Conservation (phyloP, 2,113 vertebrate genomes). For the Sinocyclocheilus rhinocerous region DNA sequence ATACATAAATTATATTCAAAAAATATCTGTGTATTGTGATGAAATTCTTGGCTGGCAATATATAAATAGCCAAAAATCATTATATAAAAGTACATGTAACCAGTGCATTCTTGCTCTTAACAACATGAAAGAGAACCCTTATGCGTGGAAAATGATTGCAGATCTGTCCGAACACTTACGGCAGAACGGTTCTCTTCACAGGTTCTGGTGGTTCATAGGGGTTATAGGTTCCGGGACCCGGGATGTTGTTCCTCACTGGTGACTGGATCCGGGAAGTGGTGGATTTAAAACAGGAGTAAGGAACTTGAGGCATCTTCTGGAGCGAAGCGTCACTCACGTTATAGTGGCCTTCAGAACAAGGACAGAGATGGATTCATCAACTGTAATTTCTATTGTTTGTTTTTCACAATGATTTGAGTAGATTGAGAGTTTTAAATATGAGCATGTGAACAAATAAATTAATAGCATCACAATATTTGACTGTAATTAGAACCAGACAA, state of each 20-base stretch:
- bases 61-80: neutral
- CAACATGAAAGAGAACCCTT: neutral
- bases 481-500: neutral
- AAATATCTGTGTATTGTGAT: neutral
- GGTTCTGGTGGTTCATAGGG: slow-evolving; percentile 60
- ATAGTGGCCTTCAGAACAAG: slow-evolving; percentile 74
- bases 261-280: slow-evolving; percentile 62
- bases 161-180: slow-evolving; percentile 64
- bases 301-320: slow-evolving; percentile 63
- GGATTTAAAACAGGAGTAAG: slow-evolving; percentile 78
- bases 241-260: slow-evolving; percentile 46
- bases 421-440: too few relatives aligned
- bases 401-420: too few relatives aligned
- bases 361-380: neutral
- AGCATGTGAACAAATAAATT: neutral
- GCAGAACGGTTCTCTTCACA: slow-evolving; percentile 60
- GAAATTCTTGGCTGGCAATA: neutral
- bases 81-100: neutral
- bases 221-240: slow-evolving; percentile 75
- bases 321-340: slow-evolving; percentile 66
- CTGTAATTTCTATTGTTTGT: neutral
- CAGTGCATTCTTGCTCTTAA: neutral
- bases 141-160: neutral
- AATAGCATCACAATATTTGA: neutral
- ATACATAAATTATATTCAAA: neutral